phyloP scores from a whole-genome alignment of 2,113 vertebrate genomes.

The Bos javanicus region DNA sequence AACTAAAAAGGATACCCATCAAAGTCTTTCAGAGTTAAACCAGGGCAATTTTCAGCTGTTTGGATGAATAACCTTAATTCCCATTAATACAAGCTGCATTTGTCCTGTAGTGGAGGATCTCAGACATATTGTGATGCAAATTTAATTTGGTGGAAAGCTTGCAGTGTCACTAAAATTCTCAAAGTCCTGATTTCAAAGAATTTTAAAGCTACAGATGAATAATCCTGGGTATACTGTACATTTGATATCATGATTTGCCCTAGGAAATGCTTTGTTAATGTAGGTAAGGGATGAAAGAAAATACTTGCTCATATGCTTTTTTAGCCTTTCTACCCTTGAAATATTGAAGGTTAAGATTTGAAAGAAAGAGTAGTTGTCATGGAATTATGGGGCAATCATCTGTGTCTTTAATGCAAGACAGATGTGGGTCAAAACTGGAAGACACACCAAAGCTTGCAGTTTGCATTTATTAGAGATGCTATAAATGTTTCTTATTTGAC shows the following conservation, averaged over 20 bases:
- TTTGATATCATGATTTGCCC: slow-evolving; percentile 71
- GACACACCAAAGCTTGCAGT: not conserved
- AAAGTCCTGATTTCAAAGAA: slow-evolving; percentile 66
- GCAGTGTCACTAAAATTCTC: slow-evolving; percentile 60
- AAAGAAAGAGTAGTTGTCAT: not conserved
- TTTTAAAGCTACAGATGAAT: slow-evolving; percentile 65
- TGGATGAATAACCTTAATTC: slow-evolving; percentile 71
- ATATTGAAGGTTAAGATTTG: slow-evolving; percentile 53
- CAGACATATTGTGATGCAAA: slow-evolving; percentile 70
- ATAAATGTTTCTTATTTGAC: not conserved
- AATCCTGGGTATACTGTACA: slow-evolving; percentile 49
- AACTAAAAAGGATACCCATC: slow-evolving; percentile 35
- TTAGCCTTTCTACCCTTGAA: not conserved
- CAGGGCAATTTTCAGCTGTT: slow-evolving; percentile 66
- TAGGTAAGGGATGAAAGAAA: slow-evolving; percentile 51
- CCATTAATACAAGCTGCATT: slow-evolving; percentile 63
- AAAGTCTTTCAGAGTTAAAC: slow-evolving; percentile 56
- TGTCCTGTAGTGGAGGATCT: slow-evolving; percentile 58
- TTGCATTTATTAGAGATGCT: not conserved
- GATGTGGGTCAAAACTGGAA: not conserved
- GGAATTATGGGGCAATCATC: not conserved
- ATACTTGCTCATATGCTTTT: slow-evolving; percentile 61
- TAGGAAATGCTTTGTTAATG: slow-evolving; percentile 76
- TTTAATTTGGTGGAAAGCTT: slow-evolving; percentile 71
- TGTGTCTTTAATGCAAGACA: not conserved